Base-by-base conservation (phyloP, 2,797 vertebrate species). In the Oreochromis mossambicus region DNA sequence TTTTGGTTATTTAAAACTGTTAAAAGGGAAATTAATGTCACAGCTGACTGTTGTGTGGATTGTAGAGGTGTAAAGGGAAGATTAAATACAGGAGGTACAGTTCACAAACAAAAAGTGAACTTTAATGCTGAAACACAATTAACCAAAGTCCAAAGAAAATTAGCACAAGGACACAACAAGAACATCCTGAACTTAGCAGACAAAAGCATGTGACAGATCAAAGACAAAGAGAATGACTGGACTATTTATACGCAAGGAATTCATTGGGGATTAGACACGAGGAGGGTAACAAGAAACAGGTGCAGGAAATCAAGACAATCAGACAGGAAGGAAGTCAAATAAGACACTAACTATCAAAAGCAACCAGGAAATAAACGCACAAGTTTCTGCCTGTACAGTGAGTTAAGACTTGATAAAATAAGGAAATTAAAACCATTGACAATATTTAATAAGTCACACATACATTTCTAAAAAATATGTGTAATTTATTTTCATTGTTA, bases 1-100 rank as follows among this genome's bases (percentile, higher is more conserved):
- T 52, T 52, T 52, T 21, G 51, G 21, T 21, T 11, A 21, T 52
- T 52, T 11, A 12, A 73, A 73, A 29, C 41, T 4, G 0, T 46
- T 73, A 29, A 46, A 46, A 5, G 24, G 41, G 1, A 46, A 46
- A 29, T 17, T 0, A 73, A 5, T 29, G 41, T 73, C 41, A 0
- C 24, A 48, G 6, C 41, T 0, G 0, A 43, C 38, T 43, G 38
- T 43, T 15, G n/a, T 68, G n/a, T 41, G 36, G 36, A 68, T 10
- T 43, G n/a, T 68, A 70, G 24, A 70, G 38, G 21, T 70, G 38
- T 3, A 26, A 26, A 70, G 9, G 24, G 9, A 10, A 19, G 1
- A 46, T 36, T 63, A 63, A 58, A 46, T 73, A 17, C 41, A 73
- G 66, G 24, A 73, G 68, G 8, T 17, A 48, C 8, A 73, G 41